Base-by-base conservation (phyloP, 2,888 invertebrate species). In the Ochropacha duplaris region DNA sequence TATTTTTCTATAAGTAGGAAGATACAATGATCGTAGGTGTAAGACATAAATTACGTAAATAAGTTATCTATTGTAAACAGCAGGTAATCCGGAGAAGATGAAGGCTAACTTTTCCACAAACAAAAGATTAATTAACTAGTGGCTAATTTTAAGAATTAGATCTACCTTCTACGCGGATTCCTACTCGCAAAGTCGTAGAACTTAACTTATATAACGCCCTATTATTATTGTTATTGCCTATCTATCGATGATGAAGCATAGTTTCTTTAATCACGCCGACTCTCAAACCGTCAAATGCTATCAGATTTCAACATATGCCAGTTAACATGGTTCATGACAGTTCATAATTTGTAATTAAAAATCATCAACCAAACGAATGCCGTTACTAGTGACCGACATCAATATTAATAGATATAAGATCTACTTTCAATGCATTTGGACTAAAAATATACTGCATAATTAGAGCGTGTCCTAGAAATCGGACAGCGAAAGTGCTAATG, bases 401-500 rank as follows among this genome's bases (percentile, higher is more conserved):
- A 62, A 57, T 60, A 63, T 60, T 64, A 59, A 57, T 65, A 64
- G 62, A 54, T 57, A 60, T 59, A 62, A 61, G 63, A 57, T 57
- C 66, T 60, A 72, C 75, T 73, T 76, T 78, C 71, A 62, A 77
- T 66, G 64, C 61, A 61, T 69, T 69, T 65, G 50, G 59, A 65
- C 68, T 74, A 74, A 78, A 82, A 77, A 79, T 74, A 58, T 59
- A 59, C 31, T 16, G 58, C 63, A 62, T 71, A 73, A 77, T 78
- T 76, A 72, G 76, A 72, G 60, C 76, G 59, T 58, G 81, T 64
- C 83, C 82, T 77, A 84, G 77, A 80, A 73, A 69, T 68, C 52
- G 56, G 57, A 54, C 49, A 73, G 80, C 75, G 83, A 85, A 86
- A 84, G 84, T 83, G 72, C 72, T 71, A 73, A 71, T 77, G 76